Conservation (phyloP, 2,113 vertebrate species). For the Channa argus region DNA sequence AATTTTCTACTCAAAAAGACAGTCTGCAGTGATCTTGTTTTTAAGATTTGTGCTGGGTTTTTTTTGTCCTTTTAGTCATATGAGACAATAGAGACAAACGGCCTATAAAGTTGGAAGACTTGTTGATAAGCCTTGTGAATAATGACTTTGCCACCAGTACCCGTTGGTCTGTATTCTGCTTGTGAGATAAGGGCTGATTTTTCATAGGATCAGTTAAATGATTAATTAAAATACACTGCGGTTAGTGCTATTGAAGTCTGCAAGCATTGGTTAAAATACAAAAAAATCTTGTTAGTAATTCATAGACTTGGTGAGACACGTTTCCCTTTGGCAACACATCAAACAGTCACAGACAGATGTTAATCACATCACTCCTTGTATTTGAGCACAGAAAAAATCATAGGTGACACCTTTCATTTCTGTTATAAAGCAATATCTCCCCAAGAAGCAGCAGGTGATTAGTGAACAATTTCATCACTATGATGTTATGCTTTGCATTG, state of each 20-base stretch:
- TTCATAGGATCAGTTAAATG: not conserved
- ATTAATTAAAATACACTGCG: not conserved
- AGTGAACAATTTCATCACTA: conserved; percentile 37
- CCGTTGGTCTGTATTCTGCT: not conserved
- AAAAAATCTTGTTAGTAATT: conserved; percentile 27
- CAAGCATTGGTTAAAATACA: not conserved
- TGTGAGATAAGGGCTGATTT: not conserved
- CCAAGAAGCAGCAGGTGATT: conserved; percentile 27
- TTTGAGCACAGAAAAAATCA: conserved; percentile 8
- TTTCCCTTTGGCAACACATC: conserved; percentile 9
- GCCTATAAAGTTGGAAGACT: too few species aligned
- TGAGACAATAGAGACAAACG: too few species aligned
- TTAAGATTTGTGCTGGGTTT: too few species aligned
- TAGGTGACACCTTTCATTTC: conserved; percentile 34
- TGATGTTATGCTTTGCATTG: not conserved
- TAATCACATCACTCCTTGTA: conserved; percentile 5
- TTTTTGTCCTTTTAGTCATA: too few species aligned
- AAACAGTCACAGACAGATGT: conserved; percentile 19
- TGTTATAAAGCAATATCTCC: conserved; percentile 11
- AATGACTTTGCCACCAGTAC: too few species aligned
- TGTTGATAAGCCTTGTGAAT: too few species aligned
- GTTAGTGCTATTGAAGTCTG: conserved; percentile 6
- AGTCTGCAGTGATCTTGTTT: too few species aligned
- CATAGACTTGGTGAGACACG: conserved; percentile 23
- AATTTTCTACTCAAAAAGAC: too few species aligned